Evolutionary conservation across 2,888 invertebrate species (phyloP).

Genomic region (Adineta ricciae): DNA sequence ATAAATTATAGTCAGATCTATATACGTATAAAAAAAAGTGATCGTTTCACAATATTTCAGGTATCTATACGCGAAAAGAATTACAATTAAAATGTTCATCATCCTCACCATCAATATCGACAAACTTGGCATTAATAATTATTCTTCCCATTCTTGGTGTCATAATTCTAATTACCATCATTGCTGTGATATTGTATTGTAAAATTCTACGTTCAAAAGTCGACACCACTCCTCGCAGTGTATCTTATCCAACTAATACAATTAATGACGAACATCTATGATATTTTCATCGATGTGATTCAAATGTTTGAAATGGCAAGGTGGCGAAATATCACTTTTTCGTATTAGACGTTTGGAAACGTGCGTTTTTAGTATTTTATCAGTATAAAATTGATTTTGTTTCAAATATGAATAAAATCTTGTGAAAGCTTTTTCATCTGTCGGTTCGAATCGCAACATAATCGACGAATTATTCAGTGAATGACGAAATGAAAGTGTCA

Average conservation of each 20-base stretch:
- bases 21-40: too few relatives aligned
- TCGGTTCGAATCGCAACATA: not conserved
- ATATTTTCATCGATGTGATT: not conserved
- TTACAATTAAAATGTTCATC: not conserved
- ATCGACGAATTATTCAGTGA: not conserved
- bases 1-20: too few relatives aligned
- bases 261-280: not conserved
- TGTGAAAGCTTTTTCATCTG: not conserved
- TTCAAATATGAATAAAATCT: not conserved
- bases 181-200: not conserved
- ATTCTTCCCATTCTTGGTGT: not conserved
- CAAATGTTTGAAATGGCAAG: conserved; percentile 10
- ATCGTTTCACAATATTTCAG: too few relatives aligned
- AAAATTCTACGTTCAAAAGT: not conserved
- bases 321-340: conserved; percentile 3
- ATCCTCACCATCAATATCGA: not conserved
- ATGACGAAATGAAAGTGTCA: conserved; percentile 15
- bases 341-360: not conserved
- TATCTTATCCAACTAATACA: not conserved
- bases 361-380: not conserved
- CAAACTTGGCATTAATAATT: not conserved
- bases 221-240: too few relatives aligned
- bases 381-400: not conserved
- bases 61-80: not conserved
- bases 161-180: not conserved